phyloP scores from a whole-genome alignment of 2,113 vertebrate species.

The Notiomystis cincta region DNA sequence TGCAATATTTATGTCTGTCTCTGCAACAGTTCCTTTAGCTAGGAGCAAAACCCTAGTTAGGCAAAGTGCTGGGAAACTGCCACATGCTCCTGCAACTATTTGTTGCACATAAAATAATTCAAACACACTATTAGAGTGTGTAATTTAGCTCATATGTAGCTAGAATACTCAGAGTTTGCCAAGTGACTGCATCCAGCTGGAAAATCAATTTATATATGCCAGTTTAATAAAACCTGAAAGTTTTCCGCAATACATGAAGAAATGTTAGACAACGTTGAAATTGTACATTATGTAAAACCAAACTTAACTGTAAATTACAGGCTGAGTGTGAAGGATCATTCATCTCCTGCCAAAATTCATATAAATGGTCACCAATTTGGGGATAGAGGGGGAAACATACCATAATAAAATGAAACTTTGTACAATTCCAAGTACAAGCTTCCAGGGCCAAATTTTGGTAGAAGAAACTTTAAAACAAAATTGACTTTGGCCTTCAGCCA shows the following conservation, averaged over 20 bases:
- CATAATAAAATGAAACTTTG: conserved; percentile 1
- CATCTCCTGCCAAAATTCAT: conserved; percentile 37
- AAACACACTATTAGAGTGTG: conserved; percentile 65
- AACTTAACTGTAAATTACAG: conserved; percentile 34
- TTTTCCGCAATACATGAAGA: conserved; percentile 6
- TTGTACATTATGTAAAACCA: conserved; percentile 44
- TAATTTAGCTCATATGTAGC: conserved; percentile 66
- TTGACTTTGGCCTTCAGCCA: neutral
- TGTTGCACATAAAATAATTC: conserved; percentile 59
- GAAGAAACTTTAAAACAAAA: neutral
- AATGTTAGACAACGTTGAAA: conserved; percentile 21
- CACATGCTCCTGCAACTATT: conserved; percentile 47
- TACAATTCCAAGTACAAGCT: neutral
- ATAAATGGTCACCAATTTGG: neutral
- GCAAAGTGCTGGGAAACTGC: conserved; percentile 30
- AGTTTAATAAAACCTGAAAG: conserved; percentile 62
- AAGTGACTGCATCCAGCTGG: conserved; percentile 63
- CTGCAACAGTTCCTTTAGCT: conserved; percentile 15
- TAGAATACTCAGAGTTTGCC: conserved; percentile 58
- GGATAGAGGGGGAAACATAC: neutral
- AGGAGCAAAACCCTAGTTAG: conserved; percentile 32
- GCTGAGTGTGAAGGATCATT: conserved; percentile 35
- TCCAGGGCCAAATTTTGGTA: neutral
- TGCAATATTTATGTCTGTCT: conserved; percentile 17
- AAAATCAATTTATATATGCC: conserved; percentile 69